phyloP scores from a whole-genome alignment of 1,140 invertebrate genomes.

The Pseudachorutes palmiensis region DNA sequence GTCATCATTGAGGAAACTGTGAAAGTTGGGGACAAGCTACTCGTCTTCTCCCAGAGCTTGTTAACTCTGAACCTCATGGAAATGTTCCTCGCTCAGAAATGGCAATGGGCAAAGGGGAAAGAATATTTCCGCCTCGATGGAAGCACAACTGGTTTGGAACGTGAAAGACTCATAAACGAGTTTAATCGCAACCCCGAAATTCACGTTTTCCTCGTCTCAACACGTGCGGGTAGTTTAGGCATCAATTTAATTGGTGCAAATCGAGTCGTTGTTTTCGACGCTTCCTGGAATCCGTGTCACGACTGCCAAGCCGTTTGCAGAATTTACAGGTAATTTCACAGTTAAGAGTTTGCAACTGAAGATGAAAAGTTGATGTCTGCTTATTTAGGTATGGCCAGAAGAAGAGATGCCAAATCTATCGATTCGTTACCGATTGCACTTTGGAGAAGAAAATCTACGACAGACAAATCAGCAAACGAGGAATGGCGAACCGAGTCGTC shows the following conservation, averaged over 20 bases:
- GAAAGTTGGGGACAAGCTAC: slow-evolving; percentile 72
- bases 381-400: slow-evolving; percentile 73
- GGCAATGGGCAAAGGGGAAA: slow-evolving; percentile 30
- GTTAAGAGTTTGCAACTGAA: not conserved
- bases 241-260: slow-evolving; percentile 97
- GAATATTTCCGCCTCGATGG: slow-evolving; percentile 69
- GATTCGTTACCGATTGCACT: slow-evolving; percentile 92
- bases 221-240: slow-evolving; percentile 89
- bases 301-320: slow-evolving; percentile 97
- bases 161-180: slow-evolving; percentile 93
- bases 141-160: slow-evolving; percentile 82
- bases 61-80: slow-evolving; percentile 96
- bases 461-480: slow-evolving; percentile 93
- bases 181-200: slow-evolving; percentile 89
- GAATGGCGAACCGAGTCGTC: slow-evolving; percentile 92
- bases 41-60: slow-evolving; percentile 91
- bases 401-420: slow-evolving; percentile 90
- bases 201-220: slow-evolving; percentile 91
- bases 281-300: slow-evolving; percentile 99
- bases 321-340: slow-evolving; percentile 71
- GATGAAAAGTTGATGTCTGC: not conserved
- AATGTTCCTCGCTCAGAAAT: slow-evolving; percentile 73
- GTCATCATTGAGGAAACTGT: slow-evolving; percentile 86
- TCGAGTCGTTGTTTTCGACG: slow-evolving; percentile 93
- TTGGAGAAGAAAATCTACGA: slow-evolving; percentile 98